Evolutionary conservation across 2,797 vertebrate genomes (phyloP).

Genomic region (Acropternis orthonyx): DNA sequence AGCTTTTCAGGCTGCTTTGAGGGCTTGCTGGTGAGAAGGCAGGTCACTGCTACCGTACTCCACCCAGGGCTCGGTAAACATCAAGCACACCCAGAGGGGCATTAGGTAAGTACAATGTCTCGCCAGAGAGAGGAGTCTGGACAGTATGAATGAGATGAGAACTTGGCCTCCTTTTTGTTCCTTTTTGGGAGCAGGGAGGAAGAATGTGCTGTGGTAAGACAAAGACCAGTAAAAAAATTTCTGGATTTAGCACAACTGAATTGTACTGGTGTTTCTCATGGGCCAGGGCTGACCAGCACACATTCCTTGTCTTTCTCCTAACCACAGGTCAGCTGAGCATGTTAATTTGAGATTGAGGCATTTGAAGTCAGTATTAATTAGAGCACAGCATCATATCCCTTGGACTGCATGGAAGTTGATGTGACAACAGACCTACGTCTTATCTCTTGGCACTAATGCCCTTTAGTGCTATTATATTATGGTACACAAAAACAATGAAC

Average conservation of each 20-base stretch:
- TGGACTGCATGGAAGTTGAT: not conserved
- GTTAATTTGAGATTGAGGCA: not conserved
- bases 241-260: not conserved
- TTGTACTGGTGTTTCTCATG: not conserved
- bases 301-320: not conserved
- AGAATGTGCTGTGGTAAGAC: not conserved
- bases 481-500: not conserved
- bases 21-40: not conserved
- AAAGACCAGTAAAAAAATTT: not conserved
- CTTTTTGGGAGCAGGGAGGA: not conserved
- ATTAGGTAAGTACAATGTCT: not conserved
- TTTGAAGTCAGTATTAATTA: constrained; percentile 22
- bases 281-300: not conserved
- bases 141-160: not conserved
- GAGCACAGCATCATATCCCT: not conserved
- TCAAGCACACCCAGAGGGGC: not conserved
- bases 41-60: not conserved
- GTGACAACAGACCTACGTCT: not conserved
- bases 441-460: not conserved
- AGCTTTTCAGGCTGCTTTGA: not conserved
- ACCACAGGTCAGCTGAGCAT: not conserved
- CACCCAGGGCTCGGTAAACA: not conserved
- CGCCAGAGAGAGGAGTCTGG: not conserved
- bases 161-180: not conserved
- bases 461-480: not conserved